Conservation (phyloP, 2,113 vertebrate species). For the Mormyrus iriodes region DNA sequence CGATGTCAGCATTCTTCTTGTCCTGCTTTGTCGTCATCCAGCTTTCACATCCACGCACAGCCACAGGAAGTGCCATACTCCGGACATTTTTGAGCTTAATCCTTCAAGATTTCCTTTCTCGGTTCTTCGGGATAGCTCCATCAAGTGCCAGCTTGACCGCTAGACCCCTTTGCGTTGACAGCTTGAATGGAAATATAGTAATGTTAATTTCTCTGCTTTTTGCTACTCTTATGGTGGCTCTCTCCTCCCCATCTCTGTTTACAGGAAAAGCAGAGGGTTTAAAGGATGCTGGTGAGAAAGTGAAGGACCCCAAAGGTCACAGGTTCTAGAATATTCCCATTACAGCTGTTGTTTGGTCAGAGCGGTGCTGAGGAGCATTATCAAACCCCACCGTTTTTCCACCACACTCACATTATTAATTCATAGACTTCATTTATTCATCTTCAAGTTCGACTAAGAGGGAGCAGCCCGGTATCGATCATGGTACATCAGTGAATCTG, state of each 20-base stretch:
- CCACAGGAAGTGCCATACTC: background rate
- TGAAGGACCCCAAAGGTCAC: background rate
- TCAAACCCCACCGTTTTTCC: background rate
- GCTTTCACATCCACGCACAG: background rate
- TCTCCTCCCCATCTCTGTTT: background rate
- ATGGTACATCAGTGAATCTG: background rate
- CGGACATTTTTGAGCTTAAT: background rate
- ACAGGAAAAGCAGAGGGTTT: background rate
- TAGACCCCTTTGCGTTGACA: background rate
- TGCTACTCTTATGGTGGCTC: background rate
- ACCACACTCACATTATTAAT: constrained; percentile 1
- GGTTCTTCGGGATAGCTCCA: background rate
- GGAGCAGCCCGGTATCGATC: background rate
- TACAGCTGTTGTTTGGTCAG: background rate
- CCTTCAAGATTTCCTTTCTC: background rate
- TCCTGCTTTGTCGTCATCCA: background rate
- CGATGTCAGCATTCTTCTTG: background rate
- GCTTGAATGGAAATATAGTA: background rate
- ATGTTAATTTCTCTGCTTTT: background rate
- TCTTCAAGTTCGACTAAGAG: background rate
- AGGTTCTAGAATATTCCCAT: background rate
- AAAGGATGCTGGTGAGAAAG: background rate
- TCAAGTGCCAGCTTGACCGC: background rate
- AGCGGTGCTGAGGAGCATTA: background rate
- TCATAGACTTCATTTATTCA: constrained; percentile 5